Conservation (phyloP, 2,888 invertebrate genomes). For the Pristionchus fissidentatus region DNA sequence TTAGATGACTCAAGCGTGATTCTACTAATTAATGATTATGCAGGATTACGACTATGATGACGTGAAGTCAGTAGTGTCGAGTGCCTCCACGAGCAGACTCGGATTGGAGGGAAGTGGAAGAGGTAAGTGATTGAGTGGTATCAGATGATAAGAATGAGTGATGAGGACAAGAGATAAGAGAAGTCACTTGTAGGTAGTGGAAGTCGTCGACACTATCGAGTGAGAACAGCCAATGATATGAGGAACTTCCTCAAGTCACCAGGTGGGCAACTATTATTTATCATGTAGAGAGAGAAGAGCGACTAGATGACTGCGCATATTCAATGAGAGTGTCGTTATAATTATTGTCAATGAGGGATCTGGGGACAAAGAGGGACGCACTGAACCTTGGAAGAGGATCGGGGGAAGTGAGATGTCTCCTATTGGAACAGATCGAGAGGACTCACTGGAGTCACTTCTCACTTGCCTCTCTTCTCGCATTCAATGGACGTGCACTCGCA, state of each 20-base stretch:
- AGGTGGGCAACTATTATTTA: too few relatives aligned
- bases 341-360: too few relatives aligned
- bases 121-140: not conserved
- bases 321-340: too few relatives aligned
- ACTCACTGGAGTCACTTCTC: too few relatives aligned
- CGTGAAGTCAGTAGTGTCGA: conserved; percentile 23
- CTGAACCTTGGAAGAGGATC: too few relatives aligned
- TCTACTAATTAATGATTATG: not conserved
- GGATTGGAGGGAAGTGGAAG: conserved; percentile 26
- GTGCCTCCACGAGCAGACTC: conserved; percentile 43
- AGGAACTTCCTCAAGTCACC: conserved; percentile 31
- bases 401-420: too few relatives aligned
- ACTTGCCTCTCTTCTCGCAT: not conserved
- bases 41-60: conserved; percentile 46
- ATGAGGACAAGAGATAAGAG: not conserved
- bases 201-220: conserved; percentile 17
- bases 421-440: too few relatives aligned
- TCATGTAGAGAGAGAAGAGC: too few relatives aligned
- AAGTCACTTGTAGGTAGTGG: not conserved
- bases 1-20: not conserved
- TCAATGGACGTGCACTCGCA: not conserved
- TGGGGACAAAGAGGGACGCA: too few relatives aligned
- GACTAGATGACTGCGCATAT: too few relatives aligned
- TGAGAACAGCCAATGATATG: conserved; percentile 39
- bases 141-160: too few relatives aligned